Evolutionary conservation across 2,888 invertebrate genomes (phyloP).

Genomic region (Urechis unicinctus): DNA sequence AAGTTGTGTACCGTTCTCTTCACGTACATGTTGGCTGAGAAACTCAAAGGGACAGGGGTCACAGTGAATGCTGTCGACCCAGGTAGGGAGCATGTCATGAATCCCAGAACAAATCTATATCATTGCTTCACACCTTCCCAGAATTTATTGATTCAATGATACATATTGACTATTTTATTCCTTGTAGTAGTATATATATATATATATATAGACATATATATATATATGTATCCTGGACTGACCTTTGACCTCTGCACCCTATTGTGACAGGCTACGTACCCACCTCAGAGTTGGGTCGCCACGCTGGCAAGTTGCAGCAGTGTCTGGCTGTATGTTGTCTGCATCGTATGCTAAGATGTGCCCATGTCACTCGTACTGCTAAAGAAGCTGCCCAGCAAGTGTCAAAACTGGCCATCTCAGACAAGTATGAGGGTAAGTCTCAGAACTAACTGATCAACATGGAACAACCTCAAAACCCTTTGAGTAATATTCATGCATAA

Average conservation of each 20-base stretch:
- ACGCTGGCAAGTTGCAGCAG: conserved; percentile 11
- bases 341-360: conserved; percentile 14
- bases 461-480: neutral
- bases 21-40: conserved; percentile 20
- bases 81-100: conserved; percentile 8
- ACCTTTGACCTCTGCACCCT: neutral
- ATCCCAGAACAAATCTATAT: neutral
- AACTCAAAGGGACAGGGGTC: conserved; percentile 17
- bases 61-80: conserved; percentile 21
- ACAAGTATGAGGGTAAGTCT: conserved; percentile 21
- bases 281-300: conserved; percentile 11
- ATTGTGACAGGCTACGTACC: conserved; percentile 13
- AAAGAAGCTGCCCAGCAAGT: conserved; percentile 16
- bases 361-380: conserved; percentile 11
- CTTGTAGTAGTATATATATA: too few species aligned
- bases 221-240: too few species aligned
- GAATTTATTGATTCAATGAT: too few species aligned
- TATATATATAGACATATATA: too few species aligned
- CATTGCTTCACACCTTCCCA: neutral
- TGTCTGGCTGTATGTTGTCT: conserved; percentile 17
- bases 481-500: neutral
- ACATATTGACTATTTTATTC: too few species aligned
- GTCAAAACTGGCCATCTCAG: conserved; percentile 16
- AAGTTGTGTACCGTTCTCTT: conserved; percentile 23
- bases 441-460: neutral